phyloP scores from a whole-genome alignment of 2,888 invertebrate genomes.

The Chymomyza amoena region DNA sequence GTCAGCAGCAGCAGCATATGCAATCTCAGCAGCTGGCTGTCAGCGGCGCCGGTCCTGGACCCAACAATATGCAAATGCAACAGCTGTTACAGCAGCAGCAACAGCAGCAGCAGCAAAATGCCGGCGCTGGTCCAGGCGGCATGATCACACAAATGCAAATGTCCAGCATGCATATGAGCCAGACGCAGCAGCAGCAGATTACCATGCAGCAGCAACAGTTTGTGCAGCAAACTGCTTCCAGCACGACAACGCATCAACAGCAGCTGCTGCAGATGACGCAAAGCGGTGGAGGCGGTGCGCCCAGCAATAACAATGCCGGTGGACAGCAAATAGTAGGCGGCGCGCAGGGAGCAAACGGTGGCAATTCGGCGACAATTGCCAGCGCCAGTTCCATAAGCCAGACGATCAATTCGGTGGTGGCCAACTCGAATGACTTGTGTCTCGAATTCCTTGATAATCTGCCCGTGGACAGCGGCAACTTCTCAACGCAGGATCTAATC shows the following conservation, averaged over 20 bases:
- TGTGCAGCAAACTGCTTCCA: conserved; percentile 71
- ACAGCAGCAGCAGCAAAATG: conserved; percentile 63
- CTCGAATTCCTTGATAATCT: conserved; percentile 92
- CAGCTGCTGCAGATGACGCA: conserved; percentile 76
- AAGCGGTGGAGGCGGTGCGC: conserved; percentile 28
- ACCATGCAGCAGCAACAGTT: conserved; percentile 76
- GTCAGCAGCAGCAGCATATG: conserved; percentile 79
- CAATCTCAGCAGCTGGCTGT: conserved; percentile 54
- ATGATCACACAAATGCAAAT: conserved; percentile 80
- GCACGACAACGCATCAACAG: conserved; percentile 75
- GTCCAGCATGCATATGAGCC: conserved; percentile 85
- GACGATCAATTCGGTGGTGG: conserved; percentile 78
- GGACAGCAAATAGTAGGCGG: conserved; percentile 27
- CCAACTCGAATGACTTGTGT: conserved; percentile 83
- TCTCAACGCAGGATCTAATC: conserved; percentile 89
- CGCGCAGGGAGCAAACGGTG: conserved; percentile 9
- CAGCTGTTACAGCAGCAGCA: conserved; percentile 68
- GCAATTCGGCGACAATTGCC: conserved; percentile 49
- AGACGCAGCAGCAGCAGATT: conserved; percentile 80
- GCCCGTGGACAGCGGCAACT: conserved; percentile 86
- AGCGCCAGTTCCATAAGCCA: conserved; percentile 77
- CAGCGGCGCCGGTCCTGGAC: conserved; percentile 50
- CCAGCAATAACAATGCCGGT: conserved; percentile 43
- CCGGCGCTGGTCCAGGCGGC: conserved; percentile 34
- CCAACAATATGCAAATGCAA: conserved; percentile 74